Evolutionary conservation across 2,797 vertebrate species (phyloP).

Genomic region (Otolemur crassicaudatus): DNA sequence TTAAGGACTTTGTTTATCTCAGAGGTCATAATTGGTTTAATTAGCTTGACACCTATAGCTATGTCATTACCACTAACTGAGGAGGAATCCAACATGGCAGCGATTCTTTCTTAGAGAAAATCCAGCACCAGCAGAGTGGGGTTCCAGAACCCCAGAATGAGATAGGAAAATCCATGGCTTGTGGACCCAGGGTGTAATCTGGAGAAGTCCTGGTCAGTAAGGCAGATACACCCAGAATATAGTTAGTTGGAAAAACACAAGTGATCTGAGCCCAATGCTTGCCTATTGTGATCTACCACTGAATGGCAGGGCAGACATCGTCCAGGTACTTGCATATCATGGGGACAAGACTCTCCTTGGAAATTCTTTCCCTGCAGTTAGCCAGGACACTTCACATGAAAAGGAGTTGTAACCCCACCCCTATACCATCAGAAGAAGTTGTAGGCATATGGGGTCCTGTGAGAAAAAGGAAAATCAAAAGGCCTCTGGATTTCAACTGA

Average conservation of each 20-base stretch:
- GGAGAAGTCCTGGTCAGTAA: not conserved
- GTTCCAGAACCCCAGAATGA: not conserved
- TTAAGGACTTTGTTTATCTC: constrained; percentile 1
- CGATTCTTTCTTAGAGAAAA: constrained; percentile 62
- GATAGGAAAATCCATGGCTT: not conserved
- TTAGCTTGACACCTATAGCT: not conserved
- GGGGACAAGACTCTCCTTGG: not conserved
- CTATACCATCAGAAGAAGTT: constrained; percentile 36
- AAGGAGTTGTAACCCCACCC: not conserved
- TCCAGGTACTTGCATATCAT: not conserved
- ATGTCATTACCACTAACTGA: not conserved
- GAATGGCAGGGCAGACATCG: not conserved
- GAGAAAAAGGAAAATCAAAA: constrained; percentile 38
- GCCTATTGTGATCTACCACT: not conserved
- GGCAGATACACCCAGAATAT: not conserved
- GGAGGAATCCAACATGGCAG: not conserved
- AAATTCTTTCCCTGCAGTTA: not conserved
- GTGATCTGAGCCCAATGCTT: not conserved
- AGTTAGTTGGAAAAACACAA: not conserved
- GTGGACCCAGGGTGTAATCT: not conserved
- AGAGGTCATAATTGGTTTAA: not conserved
- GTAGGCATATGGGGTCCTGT: not conserved
- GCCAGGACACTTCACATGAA: not conserved
- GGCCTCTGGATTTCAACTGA: constrained; percentile 33
- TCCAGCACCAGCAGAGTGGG: not conserved